Percentiles rank a stretch among this genome's conserved stretches.
Conservation (phyloP, 2,888 invertebrate species). For the Ormyrus nitidulus region DNA sequence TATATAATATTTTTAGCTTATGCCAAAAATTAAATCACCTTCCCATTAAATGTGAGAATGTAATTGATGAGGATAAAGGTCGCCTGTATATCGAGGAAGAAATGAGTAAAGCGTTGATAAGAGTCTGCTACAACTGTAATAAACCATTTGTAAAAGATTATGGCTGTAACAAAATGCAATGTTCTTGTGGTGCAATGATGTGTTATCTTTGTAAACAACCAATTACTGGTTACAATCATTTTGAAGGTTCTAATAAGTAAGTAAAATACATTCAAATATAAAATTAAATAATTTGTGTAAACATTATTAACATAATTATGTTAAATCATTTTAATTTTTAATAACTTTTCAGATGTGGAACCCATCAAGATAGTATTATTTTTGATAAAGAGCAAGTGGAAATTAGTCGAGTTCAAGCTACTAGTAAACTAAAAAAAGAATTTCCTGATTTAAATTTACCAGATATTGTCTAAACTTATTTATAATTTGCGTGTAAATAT, state of each 20-base stretch:
- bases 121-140: slow-evolving; percentile 66
- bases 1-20: slow-evolving; percentile 51
- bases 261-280: background rate
- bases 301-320: slow-evolving; percentile 5
- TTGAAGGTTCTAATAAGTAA: background rate
- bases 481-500: no score
- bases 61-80: slow-evolving; percentile 74
- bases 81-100: slow-evolving; percentile 77
- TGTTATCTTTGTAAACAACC: slow-evolving; percentile 45
- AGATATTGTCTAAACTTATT: background rate
- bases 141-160: slow-evolving; percentile 68
- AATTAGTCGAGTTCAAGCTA: background rate
- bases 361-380: slow-evolving; percentile 15
- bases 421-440: slow-evolving; percentile 2
- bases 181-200: slow-evolving; percentile 65
- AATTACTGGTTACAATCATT: slow-evolving; percentile 23
- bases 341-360: slow-evolving; percentile 9
- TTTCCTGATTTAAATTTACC: slow-evolving; percentile 44
- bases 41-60: slow-evolving; percentile 77
- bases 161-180: slow-evolving; percentile 68
- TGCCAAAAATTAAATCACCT: slow-evolving; percentile 78
- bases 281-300: background rate
- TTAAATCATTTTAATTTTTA: slow-evolving; percentile 14
- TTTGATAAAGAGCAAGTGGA: slow-evolving; percentile 37
- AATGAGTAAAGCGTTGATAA: slow-evolving; percentile 77